Percentiles rank a stretch among this genome's conserved stretches.
These are phyloP conservation scores for Zaprionus lachaisei DNA, from an alignment of 1,140 invertebrate species.

Conservation along the genomic window DNA sequence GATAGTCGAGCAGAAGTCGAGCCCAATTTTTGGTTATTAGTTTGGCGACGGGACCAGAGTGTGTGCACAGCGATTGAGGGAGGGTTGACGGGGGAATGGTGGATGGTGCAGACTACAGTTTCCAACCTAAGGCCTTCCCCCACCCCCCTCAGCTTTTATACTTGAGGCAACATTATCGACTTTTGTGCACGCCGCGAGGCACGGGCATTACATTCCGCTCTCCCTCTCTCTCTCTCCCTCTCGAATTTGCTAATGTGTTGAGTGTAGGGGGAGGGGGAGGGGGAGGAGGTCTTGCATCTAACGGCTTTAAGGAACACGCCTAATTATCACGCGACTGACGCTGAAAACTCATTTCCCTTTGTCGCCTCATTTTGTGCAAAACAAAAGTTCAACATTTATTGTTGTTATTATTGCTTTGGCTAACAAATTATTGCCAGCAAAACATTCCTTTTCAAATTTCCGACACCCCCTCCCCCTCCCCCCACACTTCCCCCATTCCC, in stretches of 20 bases:
- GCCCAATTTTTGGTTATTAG: conserved; percentile 77
- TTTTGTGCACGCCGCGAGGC: conserved; percentile 31
- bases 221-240: not conserved
- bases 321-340: conserved; percentile 62
- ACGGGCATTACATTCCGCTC: not conserved
- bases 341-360: conserved; percentile 63
- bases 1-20: conserved; percentile 39
- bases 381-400: conserved; percentile 77
- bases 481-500: not conserved
- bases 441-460: conserved; percentile 66
- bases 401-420: conserved; percentile 67
- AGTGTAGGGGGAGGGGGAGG: not conserved
- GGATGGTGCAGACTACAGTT: not conserved
- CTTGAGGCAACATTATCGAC: conserved; percentile 74
- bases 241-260: not conserved
- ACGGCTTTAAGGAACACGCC: conserved; percentile 54
- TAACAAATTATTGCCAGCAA: conserved; percentile 67
- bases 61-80: too few species aligned
- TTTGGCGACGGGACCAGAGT: conserved; percentile 37
- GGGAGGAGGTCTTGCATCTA: not conserved
- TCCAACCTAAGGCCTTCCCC: not conserved
- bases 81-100: not conserved
- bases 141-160: conserved; percentile 41
- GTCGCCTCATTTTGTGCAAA: conserved; percentile 41
- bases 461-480: conserved; percentile 6